Percentiles rank a stretch among this genome's conserved stretches.
Evolutionary conservation across 2,797 vertebrate genomes (phyloP).

Genomic region (Apogon hyalosoma): DNA sequence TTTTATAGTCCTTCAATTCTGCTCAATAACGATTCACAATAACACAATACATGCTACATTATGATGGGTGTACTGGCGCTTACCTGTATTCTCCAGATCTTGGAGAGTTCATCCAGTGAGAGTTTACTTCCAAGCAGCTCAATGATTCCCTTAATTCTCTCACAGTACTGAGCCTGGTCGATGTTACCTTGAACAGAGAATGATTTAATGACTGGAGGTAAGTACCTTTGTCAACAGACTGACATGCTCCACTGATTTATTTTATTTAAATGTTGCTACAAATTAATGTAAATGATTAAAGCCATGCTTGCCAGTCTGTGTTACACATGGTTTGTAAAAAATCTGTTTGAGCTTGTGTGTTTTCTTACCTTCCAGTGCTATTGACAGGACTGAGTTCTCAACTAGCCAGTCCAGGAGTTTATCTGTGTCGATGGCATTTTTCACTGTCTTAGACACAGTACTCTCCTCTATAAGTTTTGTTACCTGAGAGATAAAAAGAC

Average conservation of each 20-base stretch:
- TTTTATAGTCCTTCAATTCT: not conserved
- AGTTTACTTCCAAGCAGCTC: slow-evolving; percentile 98
- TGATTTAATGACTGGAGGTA: slow-evolving; percentile 11
- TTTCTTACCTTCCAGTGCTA: slow-evolving; percentile 94
- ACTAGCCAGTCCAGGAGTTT: slow-evolving; percentile 96
- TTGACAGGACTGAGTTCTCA: slow-evolving; percentile 97
- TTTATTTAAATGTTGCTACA: not conserved
- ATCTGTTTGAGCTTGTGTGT: not conserved
- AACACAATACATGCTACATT: not conserved
- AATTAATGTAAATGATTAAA: no score
- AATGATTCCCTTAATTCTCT: slow-evolving; percentile 99
- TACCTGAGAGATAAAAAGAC: slow-evolving; percentile 82
- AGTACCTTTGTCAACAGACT: not conserved
- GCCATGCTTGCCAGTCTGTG: no score
- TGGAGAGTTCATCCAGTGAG: slow-evolving; percentile 96
- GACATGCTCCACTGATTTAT: not conserved
- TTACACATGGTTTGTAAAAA: not conserved
- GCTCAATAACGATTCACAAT: not conserved
- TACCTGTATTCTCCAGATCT: slow-evolving; percentile 99
- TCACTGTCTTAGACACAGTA: slow-evolving; percentile 97
- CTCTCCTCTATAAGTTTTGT: slow-evolving; percentile 99
- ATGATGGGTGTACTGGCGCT: slow-evolving; percentile 45
- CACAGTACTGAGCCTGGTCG: slow-evolving; percentile 99
- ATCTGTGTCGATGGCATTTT: slow-evolving; percentile 98
- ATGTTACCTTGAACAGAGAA: slow-evolving; percentile 89